Evolutionary conservation across 2,113 vertebrate genomes (phyloP), one percentile per base, ranked within the genome.

Genomic region (Synodontis membranacea): DNA sequence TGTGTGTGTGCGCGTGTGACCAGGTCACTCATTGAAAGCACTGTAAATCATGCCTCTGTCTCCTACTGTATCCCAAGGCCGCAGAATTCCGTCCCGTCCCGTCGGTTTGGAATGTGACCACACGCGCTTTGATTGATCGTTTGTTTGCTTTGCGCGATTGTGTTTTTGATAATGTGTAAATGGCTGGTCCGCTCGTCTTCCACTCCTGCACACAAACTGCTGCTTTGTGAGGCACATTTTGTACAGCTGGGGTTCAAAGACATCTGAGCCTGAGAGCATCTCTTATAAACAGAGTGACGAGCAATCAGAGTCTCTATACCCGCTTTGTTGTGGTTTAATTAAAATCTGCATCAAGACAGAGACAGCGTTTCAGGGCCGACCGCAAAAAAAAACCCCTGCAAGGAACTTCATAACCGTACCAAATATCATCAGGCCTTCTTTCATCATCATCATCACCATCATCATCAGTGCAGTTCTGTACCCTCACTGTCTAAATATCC

Each of bases 251-350:
- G 52, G 78, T 80, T 80, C 78, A 80, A 39, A 80, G 78, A 80
- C 78, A 80, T 80, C 78, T 21, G 78, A 80, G 78, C 78, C 78
- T 11, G 34, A 80, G 50, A 80, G 78, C 78, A 56, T 80, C 78
- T 80, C 78, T 23, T 58, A 14, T 39, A 56, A 56, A 80, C 34
- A 80, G 50, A 80, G 74, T 52, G 34, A 7, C 76, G 52, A 39
- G 78, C 52, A 14, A 80, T 80, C 78, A 80, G 34, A 80, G 50
- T 56, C 78, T 80, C 78, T 80, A 19, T 80, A 80, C 50, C 48
- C 28, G 50, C 78, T 80, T 80, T 80, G 78, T 80, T 80, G 78
- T 80, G 78, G 50, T 80, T 80, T 80, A 80, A 80, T 80, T 80
- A 80, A 80, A 80, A 78, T 78, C 74, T 78, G 44, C 74, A 78